phyloP scores from a whole-genome alignment of 2,797 vertebrate genomes.

The Prionace glauca region DNA sequence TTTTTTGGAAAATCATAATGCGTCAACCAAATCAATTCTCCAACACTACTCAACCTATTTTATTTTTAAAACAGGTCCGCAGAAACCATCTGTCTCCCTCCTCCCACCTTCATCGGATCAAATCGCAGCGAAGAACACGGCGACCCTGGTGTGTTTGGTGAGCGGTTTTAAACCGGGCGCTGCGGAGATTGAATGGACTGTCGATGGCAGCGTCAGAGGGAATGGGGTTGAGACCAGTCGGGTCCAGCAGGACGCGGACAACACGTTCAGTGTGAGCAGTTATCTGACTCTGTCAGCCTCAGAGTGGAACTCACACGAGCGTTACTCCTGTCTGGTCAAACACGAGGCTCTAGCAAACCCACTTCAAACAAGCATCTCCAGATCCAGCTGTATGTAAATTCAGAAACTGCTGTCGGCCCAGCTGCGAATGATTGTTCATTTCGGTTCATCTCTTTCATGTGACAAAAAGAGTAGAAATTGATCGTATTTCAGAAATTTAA shows the following conservation, averaged over 20 bases:
- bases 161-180: neutral
- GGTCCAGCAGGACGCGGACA: neutral
- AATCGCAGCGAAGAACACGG: neutral
- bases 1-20: neutral
- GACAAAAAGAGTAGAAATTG: no score
- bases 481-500: no score
- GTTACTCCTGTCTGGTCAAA: neutral
- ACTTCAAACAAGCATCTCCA: neutral
- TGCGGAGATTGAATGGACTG: neutral
- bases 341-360: neutral
- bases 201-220: neutral
- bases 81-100: neutral
- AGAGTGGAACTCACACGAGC: neutral
- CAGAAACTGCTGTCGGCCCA: neutral
- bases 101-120: neutral
- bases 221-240: neutral
- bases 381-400: neutral
- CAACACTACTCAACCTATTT: neutral
- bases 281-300: neutral
- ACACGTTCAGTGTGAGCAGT: neutral
- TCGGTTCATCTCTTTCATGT: neutral
- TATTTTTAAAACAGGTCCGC: neutral
- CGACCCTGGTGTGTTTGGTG: neutral
- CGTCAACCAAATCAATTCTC: neutral
- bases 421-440: neutral